Base-by-base conservation (phyloP, 2,888 invertebrate species). In the Meandrusa payeni region DNA sequence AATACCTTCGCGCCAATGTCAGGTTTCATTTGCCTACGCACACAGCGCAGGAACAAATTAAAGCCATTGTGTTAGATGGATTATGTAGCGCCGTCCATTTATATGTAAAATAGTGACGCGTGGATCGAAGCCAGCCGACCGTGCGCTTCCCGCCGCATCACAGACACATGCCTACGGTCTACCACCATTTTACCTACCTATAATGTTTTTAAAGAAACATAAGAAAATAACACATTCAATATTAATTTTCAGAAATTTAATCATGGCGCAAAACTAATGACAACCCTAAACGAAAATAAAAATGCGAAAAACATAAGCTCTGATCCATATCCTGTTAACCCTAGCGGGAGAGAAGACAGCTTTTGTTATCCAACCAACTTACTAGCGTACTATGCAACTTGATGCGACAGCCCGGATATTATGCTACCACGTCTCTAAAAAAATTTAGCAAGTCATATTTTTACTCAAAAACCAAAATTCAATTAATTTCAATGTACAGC, bases 41-140 rank as follows among this genome's bases (percentile, higher is more conserved):
- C 72, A 79, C 75, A 75, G 57, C 59, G 64, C 60, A 54, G 65
- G 68, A 61, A 75, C 77, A 81, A 86, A 85, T 85, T 82, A 82
- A 82, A 75, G 76, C 79, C 76, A 81, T 82, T 85, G 83, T 81
- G 78, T 82, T 77, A 77, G 76, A 76, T 64, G 75, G 78, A 81
- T 83, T 83, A 82, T 76, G 76, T 76, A 71, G 75, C 72, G 69
- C 65, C 71, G 76, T 76, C 82, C 85, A 86, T 86, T 86, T 85
- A 82, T 86, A 86, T 86, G 86, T 81, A 82, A 86, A 85, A 80
- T 81, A 81, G 85, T 80, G 79, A 78, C 73, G 79, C 69, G 75
- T 69, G 67, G 69, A 73, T 76, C 71, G 71, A 59, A 76, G 66
- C 58, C 76, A 70, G 63, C 66, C 68, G 69, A 55, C 62, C 72